phyloP scores from a whole-genome alignment of 2,888 invertebrate genomes.

The Amblyjoppa fuscipennis region DNA sequence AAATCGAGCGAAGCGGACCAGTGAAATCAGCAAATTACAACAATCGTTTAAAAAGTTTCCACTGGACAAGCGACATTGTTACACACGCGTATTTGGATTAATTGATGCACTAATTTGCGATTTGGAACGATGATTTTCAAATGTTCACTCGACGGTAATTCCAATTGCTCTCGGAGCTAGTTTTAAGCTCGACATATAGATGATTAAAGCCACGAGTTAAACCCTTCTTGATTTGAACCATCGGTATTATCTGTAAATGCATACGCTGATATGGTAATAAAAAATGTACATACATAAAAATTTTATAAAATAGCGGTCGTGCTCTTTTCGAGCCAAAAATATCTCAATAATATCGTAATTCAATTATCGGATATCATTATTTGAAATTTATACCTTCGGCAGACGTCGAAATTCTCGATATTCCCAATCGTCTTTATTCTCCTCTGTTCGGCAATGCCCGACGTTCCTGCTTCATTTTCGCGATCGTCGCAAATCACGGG shows the following conservation, averaged over 20 bases:
- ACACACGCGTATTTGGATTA: neutral
- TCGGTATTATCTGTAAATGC: neutral
- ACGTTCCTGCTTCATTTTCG: constrained; percentile 51
- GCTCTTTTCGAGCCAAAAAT: neutral
- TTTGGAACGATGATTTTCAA: neutral
- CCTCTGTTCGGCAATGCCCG: constrained; percentile 32
- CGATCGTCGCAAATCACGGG: constrained; percentile 30
- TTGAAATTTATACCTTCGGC: neutral
- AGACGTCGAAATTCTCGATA: constrained; percentile 34
- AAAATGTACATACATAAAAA: neutral
- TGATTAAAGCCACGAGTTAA: neutral
- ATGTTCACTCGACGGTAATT: neutral
- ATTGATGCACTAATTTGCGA: neutral
- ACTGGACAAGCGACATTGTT: neutral
- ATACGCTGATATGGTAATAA: neutral
- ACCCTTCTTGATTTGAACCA: neutral
- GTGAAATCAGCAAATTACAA: neutral
- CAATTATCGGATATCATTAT: neutral
- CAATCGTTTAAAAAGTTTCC: neutral
- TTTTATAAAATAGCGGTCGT: neutral
- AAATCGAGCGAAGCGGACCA: neutral
- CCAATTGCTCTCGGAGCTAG: neutral
- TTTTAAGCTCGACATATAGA: no score
- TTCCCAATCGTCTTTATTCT: constrained; percentile 30
- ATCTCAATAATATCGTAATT: neutral